Evolutionary conservation across 2,113 vertebrate species (phyloP), one percentile per base, ranked within the genome.

Genomic region (Athene noctua): DNA sequence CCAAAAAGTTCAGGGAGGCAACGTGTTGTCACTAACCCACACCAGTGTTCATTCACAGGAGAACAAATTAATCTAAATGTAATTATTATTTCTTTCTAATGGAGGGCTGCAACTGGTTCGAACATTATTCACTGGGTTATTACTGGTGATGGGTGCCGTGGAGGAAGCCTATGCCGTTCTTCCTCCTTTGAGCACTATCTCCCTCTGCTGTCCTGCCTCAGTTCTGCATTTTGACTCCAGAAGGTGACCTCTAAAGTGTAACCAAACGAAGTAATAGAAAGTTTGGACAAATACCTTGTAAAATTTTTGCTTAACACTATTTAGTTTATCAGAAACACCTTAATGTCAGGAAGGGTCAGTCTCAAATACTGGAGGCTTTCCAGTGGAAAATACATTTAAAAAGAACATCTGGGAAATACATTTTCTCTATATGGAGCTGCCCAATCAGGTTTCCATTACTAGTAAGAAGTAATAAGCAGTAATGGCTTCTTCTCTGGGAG

Each of bases 121-220:
- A 25, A 66, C 21, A 4, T 40, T 57, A 66, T 32, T 71, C 25
- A 8, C 57, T 40, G 42, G 25, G 23, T 25, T 54, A 42, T 15
- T 10, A 16, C 52, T 16, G 71, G 55, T 70, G 58, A 2, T 1
- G 36, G 7, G 14, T 27, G 57, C 23, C 3, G 16, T 25, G 47
- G 75, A 83, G 25, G 55, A 47, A 84, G 59, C 10, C 75, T 23
- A 10, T 8, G 51, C 34, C 55, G 32, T 55, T 49, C 21, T 58
- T 71, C 82, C 94, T 93, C 88, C 86, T 94, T 82, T 94, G 94
- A 90, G 84, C 84, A 34, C 89, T 51, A 55, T 62, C 96, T 86
- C 97, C 95, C 97, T 91, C 97, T 97, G 91, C 95, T 80, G 96
- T 82, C 91, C 58, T 67, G 74, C 67, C 12, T 16, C 62, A 62